Percentiles rank a stretch among this genome's conserved stretches.
phyloP scores from a whole-genome alignment of 2,888 invertebrate species.

The Trachelus stipa region DNA sequence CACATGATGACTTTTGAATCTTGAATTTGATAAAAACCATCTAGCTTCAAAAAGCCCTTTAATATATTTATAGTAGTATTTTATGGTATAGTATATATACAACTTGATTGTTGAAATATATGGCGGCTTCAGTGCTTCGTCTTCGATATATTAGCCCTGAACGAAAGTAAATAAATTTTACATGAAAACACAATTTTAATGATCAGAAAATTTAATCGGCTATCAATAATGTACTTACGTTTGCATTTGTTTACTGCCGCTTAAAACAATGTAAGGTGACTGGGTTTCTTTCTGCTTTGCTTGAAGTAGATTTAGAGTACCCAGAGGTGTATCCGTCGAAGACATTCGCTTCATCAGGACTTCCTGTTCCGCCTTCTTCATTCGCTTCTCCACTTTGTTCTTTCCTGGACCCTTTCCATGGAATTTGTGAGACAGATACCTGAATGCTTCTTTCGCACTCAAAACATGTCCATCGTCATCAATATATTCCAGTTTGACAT shows the following conservation, averaged over 20 bases:
- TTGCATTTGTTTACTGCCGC: slow-evolving; percentile 83
- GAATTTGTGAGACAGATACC: slow-evolving; percentile 96
- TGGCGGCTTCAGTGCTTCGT: slow-evolving; percentile 55
- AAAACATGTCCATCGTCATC: slow-evolving; percentile 95
- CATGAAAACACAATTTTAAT: not conserved
- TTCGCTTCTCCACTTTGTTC: slow-evolving; percentile 96
- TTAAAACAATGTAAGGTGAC: slow-evolving; percentile 91
- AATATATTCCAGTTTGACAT: slow-evolving; percentile 95
- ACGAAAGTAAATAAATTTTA: slow-evolving; percentile 15
- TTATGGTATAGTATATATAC: slow-evolving; percentile 11
- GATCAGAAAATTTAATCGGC: slow-evolving; percentile 10
- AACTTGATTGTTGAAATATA: slow-evolving; percentile 2
- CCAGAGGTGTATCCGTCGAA: slow-evolving; percentile 96
- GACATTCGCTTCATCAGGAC: slow-evolving; percentile 98
- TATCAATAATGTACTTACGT: slow-evolving; percentile 53
- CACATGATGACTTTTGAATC: not conserved
- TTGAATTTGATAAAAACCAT: not conserved
- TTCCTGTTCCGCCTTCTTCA: slow-evolving; percentile 94
- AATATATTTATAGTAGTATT: not conserved
- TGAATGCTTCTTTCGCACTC: slow-evolving; percentile 96
- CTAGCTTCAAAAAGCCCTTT: slow-evolving; percentile 3
- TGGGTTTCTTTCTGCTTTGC: slow-evolving; percentile 96
- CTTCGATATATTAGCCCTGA: slow-evolving; percentile 66
- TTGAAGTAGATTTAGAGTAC: slow-evolving; percentile 92
- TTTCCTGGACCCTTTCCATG: slow-evolving; percentile 99